A percentile compares a stretch with the other conserved stretches of the same genome.
These are phyloP conservation scores for Pelagia noctiluca DNA, from an alignment of 30 jellyfish, hydroid and myxozoan species.

Conservation along the genomic window DNA sequence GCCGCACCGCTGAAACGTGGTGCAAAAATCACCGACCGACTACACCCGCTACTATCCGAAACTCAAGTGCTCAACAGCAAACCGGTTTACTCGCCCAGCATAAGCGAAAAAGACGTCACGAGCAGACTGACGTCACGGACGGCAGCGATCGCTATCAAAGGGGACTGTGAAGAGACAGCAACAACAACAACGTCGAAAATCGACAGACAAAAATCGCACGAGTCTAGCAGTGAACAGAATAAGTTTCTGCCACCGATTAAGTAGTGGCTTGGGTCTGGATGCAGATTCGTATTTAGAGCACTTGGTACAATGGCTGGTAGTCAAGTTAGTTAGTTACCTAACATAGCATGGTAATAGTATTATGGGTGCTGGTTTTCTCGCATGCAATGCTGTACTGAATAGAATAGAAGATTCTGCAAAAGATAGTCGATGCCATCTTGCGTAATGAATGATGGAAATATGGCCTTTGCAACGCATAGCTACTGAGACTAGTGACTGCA, in stretches of 20 bases:
- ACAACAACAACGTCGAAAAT: slow-evolving; percentile 6
- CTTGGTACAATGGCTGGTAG: too few relatives aligned
- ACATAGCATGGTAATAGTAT: too few relatives aligned
- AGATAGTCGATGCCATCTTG: too few relatives aligned
- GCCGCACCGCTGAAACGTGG: slow-evolving; percentile 57
- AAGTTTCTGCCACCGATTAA: slow-evolving; percentile 81
- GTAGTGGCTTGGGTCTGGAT: too few relatives aligned
- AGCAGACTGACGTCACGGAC: slow-evolving; percentile 45
- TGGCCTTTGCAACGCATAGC: too few relatives aligned
- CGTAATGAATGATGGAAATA: too few relatives aligned
- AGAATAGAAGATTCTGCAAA: too few relatives aligned
- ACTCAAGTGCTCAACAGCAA: slow-evolving; percentile 34
- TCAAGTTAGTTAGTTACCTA: too few relatives aligned
- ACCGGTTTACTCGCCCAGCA: not conserved
- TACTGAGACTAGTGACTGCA: too few relatives aligned
- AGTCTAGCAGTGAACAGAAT: slow-evolving; percentile 43
- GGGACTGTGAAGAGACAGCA: slow-evolving; percentile 8
- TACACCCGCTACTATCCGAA: slow-evolving; percentile 59
- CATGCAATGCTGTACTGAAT: too few relatives aligned
- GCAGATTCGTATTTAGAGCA: too few relatives aligned
- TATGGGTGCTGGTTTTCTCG: too few relatives aligned
- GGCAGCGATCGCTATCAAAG: slow-evolving; percentile 54
- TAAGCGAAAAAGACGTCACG: slow-evolving; percentile 16
- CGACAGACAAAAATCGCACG: slow-evolving; percentile 37
- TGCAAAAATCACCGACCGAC: slow-evolving; percentile 56